A percentile compares a stretch with the other conserved stretches of the same genome.
phyloP scores from a whole-genome alignment of 2,888 invertebrate genomes.

The Hedychridium roseum region DNA sequence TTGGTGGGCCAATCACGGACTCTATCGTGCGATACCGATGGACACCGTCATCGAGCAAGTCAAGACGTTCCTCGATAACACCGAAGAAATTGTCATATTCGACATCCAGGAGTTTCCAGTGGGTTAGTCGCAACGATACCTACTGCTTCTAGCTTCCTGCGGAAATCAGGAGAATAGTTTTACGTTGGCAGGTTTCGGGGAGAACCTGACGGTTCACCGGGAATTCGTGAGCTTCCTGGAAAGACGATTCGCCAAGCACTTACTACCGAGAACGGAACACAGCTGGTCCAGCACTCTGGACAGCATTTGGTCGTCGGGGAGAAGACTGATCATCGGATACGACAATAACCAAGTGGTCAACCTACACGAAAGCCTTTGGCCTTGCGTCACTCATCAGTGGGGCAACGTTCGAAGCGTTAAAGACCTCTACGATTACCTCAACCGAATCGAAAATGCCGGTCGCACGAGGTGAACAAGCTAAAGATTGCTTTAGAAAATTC shows the following conservation, averaged over 20 bases:
- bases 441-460: constrained; percentile 37
- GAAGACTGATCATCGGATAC: constrained; percentile 67
- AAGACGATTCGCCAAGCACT: constrained; percentile 54
- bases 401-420: constrained; percentile 69
- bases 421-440: constrained; percentile 67
- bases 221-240: constrained; percentile 59
- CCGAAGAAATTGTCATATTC: constrained; percentile 70
- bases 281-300: constrained; percentile 64
- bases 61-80: constrained; percentile 67
- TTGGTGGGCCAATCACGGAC: constrained; percentile 70
- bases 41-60: constrained; percentile 66
- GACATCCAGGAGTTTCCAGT: constrained; percentile 71
- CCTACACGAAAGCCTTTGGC: constrained; percentile 63
- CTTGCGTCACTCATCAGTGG: constrained; percentile 72
- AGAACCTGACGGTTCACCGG: constrained; percentile 47
- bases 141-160: no score
- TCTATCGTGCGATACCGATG: constrained; percentile 65
- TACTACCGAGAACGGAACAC: constrained; percentile 57
- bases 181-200: constrained; percentile 60
- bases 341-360: constrained; percentile 61
- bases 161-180: background rate
- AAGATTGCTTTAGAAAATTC: no score
- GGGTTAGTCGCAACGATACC: constrained; percentile 61
- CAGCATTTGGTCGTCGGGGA: constrained; percentile 66
- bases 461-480: no score